A percentile compares a stretch with the other conserved stretches of the same genome.
These are phyloP conservation scores for Chironex yamaguchii DNA, from an alignment of 30 jellyfish, hydroid and myxozoan species.

Conservation along the genomic window DNA sequence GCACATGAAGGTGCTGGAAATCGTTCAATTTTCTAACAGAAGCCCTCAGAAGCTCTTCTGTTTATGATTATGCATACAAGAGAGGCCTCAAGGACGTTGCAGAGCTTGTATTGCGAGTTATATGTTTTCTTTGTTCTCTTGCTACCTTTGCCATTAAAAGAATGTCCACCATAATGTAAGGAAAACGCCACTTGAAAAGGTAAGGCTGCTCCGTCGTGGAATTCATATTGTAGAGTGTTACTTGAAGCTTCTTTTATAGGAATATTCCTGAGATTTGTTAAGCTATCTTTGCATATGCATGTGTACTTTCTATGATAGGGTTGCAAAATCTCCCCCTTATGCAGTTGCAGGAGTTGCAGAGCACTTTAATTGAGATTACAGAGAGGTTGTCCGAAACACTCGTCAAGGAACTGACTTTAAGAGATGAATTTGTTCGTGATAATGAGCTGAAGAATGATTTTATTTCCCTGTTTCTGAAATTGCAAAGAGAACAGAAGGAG, in stretches of 20 bases:
- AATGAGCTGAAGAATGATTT: conserved; percentile 30
- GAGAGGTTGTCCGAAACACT: conserved; percentile 26
- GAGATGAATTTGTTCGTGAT: conserved; percentile 56
- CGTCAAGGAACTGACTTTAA: neutral
- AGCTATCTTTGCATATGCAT: too few relatives aligned
- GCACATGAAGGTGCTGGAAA: neutral
- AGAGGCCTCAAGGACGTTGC: conserved; percentile 5
- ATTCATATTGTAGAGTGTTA: too few relatives aligned
- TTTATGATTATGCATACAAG: neutral
- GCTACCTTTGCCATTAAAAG: too few relatives aligned
- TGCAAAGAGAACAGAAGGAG: conserved; percentile 30
- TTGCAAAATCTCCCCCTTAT: conserved; percentile 3
- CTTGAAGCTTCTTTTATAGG: too few relatives aligned
- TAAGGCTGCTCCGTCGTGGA: too few relatives aligned
- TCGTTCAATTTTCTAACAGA: neutral
- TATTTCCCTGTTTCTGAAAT: conserved; percentile 30
- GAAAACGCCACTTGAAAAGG: too few relatives aligned
- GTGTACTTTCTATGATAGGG: neutral
- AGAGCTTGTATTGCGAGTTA: too few relatives aligned
- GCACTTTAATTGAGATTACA: neutral
- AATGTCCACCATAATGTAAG: neutral
- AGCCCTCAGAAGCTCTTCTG: neutral
- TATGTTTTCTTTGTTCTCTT: neutral
- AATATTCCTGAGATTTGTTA: too few relatives aligned
- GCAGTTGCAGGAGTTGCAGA: neutral